Evolutionary conservation across 2,888 invertebrate genomes (phyloP).

Genomic region (Eurytoma californica): DNA sequence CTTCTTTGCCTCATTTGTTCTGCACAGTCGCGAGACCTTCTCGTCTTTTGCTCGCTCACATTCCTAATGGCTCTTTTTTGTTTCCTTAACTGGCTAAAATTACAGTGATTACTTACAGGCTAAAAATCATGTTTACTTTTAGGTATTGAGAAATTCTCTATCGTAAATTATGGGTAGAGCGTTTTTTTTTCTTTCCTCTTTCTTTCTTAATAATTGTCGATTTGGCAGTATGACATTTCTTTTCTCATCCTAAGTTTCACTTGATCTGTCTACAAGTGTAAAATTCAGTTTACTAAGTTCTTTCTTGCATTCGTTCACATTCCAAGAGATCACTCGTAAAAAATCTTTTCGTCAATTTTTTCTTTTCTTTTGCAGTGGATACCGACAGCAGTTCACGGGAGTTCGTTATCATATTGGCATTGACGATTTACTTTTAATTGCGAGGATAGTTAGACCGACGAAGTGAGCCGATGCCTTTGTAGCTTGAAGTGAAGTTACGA

Average conservation of each 20-base stretch:
- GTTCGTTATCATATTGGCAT: conserved; percentile 36
- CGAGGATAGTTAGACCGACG: conserved; percentile 22
- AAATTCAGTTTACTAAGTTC: conserved; percentile 4
- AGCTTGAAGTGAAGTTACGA: conserved; percentile 43
- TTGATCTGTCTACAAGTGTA: conserved; percentile 6
- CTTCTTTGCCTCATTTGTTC: not conserved
- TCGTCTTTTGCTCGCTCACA: conserved; percentile 59
- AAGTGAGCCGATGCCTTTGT: conserved; percentile 36
- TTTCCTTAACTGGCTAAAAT: conserved; percentile 61
- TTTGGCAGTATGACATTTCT: conserved; percentile 73
- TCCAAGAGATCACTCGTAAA: not conserved
- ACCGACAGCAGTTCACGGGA: conserved; percentile 42
- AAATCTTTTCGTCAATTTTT: too few species aligned
- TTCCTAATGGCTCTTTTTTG: conserved; percentile 61
- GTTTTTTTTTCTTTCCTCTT: conserved; percentile 49
- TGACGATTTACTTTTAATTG: conserved; percentile 18
- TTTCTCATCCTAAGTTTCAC: conserved; percentile 4
- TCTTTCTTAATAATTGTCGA: conserved; percentile 64
- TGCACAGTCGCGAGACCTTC: conserved; percentile 52
- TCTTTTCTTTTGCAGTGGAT: conserved; percentile 20
- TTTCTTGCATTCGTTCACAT: conserved; percentile 8
- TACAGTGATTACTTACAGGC: conserved; percentile 70
- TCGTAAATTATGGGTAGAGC: conserved; percentile 71
- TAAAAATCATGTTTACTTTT: conserved; percentile 69
- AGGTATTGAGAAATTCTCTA: conserved; percentile 71